Base-by-base conservation (phyloP, 1,140 invertebrate species). In the Portunus trituberculatus region DNA sequence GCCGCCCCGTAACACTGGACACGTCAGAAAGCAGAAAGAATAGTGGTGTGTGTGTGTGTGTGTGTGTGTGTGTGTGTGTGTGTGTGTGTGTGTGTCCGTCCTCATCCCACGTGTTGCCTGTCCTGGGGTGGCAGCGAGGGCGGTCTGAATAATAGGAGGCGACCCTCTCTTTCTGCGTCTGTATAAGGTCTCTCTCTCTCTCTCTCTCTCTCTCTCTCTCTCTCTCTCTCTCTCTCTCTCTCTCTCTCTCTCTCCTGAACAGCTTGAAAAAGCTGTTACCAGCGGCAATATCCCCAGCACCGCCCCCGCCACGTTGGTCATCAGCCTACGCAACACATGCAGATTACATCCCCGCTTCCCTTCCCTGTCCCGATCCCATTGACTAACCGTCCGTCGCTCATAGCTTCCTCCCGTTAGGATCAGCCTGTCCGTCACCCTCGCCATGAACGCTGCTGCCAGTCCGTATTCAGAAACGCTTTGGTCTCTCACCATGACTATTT, bases 51-150 rank as follows among this genome's bases (percentile, higher is more conserved):
- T 76, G 67, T 76, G 67, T 76, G 67, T 76, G 67, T 76, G 67
- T 76, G 67, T 76, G 67, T 76, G 67, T 76, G 67, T 76, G 67
- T 76, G 67, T 76, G 67, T 76, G 67, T 76, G 67, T 76, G 67
- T 76, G 67, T 76, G 67, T 76, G 67, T 76, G 67, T 76, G 67
- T 76, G 67, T 76, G 67, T 76, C 0, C 52, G 10, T 59, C 52
- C 16, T 10, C 16, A 12, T 59, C 52, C 16, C 52, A 59, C 16
- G 16, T 20, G 16, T 59, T 59, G 52, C 52, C 16, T 59, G 52
- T 14, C 52, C 52, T 4, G 52, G 39, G 39, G 39, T 39, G 39
- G 39, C 39, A 39, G 39, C 39, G 39, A 39, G 39, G 39, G 39
- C 39, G 39, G 39, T 6, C 39, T 39, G 39, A 39, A 39, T 39